Evolutionary conservation across 2,888 invertebrate species (phyloP).

Genomic region (Pyrochroa serraticornis): DNA sequence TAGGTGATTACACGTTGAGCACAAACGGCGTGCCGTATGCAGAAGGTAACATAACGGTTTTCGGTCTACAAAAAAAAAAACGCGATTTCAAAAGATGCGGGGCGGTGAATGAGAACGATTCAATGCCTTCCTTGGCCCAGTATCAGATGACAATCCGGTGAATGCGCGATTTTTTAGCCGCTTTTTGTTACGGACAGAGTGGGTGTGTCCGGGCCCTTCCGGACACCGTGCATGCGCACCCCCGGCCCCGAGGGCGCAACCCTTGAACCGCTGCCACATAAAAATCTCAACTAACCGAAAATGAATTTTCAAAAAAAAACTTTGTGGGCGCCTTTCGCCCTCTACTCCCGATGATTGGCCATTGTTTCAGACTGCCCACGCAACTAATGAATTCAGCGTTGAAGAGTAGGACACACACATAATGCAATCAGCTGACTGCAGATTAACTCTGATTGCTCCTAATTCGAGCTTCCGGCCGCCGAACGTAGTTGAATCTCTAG

Average conservation of each 20-base stretch:
- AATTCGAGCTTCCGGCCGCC: conserved; percentile 57
- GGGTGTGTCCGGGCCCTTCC: conserved; percentile 55
- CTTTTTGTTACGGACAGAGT: conserved; percentile 49
- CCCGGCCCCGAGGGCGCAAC: too few relatives aligned
- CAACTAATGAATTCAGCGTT: conserved; percentile 23
- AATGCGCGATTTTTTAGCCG: conserved; percentile 53
- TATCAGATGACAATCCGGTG: conserved; percentile 54
- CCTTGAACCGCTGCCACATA: too few relatives aligned
- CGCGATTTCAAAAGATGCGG: conserved; percentile 47
- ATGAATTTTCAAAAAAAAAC: neutral
- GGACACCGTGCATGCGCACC: conserved; percentile 47
- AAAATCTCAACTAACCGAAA: conserved; percentile 2
- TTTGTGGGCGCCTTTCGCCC: too few relatives aligned
- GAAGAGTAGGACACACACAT: conserved; percentile 46
- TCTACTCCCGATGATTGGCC: neutral
- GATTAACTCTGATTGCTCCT: conserved; percentile 59
- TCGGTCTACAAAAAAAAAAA: conserved; percentile 50
- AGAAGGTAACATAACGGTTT: conserved; percentile 55
- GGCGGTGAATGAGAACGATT: conserved; percentile 46
- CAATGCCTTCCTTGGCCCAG: conserved; percentile 46
- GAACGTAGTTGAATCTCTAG: conserved; percentile 36
- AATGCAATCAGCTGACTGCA: conserved; percentile 58
- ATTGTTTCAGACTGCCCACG: conserved; percentile 27
- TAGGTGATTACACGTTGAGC: conserved; percentile 51
- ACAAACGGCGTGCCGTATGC: conserved; percentile 36